Percentiles rank a stretch among this genome's conserved stretches.
Evolutionary conservation across 1,140 invertebrate genomes (phyloP).

Genomic region (Tetragnatha versicolor): DNA sequence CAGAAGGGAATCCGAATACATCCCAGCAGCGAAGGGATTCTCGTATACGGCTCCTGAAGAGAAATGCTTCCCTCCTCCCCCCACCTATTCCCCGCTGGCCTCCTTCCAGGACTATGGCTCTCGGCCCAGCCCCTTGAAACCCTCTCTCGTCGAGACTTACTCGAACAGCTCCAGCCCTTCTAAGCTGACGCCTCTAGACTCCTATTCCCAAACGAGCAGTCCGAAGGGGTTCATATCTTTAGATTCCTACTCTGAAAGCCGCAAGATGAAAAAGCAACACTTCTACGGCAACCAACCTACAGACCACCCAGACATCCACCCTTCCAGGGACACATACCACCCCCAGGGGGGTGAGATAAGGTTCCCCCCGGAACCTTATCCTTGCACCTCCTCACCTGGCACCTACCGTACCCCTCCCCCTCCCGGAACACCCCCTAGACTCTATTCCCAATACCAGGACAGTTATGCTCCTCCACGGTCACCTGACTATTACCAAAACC

Average conservation of each 20-base stretch:
- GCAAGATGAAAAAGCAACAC: slow-evolving; percentile 40
- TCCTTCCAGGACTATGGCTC: slow-evolving; percentile 40
- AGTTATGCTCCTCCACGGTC: slow-evolving; percentile 41
- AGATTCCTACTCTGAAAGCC: slow-evolving; percentile 31
- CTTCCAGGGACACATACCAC: background rate
- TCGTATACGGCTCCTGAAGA: slow-evolving; percentile 37
- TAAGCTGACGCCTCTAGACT: slow-evolving; percentile 42
- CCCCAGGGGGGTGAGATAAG: slow-evolving; percentile 23
- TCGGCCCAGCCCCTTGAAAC: slow-evolving; percentile 50
- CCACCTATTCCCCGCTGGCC: slow-evolving; percentile 28
- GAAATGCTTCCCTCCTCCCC: slow-evolving; percentile 27
- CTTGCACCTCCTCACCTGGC: slow-evolving; percentile 25
- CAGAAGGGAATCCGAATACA: slow-evolving; percentile 20
- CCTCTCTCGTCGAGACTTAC: slow-evolving; percentile 51
- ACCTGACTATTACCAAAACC: slow-evolving; percentile 47
- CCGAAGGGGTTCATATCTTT: slow-evolving; percentile 48
- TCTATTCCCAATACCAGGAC: slow-evolving; percentile 45
- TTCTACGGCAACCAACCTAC: slow-evolving; percentile 17
- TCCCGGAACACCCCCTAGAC: slow-evolving; percentile 26
- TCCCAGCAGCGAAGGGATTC: slow-evolving; percentile 32
- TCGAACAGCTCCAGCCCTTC: slow-evolving; percentile 33
- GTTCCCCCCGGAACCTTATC: slow-evolving; percentile 36
- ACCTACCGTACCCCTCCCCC: slow-evolving; percentile 28
- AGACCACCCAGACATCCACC: background rate
- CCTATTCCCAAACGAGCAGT: slow-evolving; percentile 45